phyloP scores from a whole-genome alignment of 2,888 invertebrate genomes.

The Drosophila lutescens region DNA sequence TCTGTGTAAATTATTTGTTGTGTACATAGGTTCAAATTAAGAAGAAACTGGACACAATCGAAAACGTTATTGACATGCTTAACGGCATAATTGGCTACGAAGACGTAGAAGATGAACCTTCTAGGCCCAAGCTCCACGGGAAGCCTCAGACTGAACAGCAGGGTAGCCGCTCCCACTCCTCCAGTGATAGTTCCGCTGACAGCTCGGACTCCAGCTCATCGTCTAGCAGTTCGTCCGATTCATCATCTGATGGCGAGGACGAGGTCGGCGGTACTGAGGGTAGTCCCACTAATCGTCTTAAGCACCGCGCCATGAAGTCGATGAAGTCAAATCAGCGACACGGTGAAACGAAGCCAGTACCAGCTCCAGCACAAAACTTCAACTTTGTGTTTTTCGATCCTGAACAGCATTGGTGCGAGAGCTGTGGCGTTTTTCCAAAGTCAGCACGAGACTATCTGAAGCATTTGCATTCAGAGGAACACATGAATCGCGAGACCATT shows the following conservation, averaged over 20 bases:
- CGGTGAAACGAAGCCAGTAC: slow-evolving; percentile 47
- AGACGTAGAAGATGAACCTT: slow-evolving; percentile 72
- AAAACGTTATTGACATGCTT: slow-evolving; percentile 94
- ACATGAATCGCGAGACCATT: slow-evolving; percentile 85
- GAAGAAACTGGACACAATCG: slow-evolving; percentile 88
- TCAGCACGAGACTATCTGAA: slow-evolving; percentile 93
- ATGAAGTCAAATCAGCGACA: slow-evolving; percentile 81
- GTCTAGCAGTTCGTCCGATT: slow-evolving; percentile 72
- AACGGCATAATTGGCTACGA: slow-evolving; percentile 93
- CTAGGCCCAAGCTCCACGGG: slow-evolving; percentile 45
- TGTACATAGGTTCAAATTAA: slow-evolving; percentile 83
- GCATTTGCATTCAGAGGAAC: slow-evolving; percentile 92
- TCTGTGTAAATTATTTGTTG: neutral
- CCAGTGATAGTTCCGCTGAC: slow-evolving; percentile 68
- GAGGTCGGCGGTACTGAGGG: slow-evolving; percentile 68
- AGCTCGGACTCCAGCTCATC: slow-evolving; percentile 71
- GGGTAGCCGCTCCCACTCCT: slow-evolving; percentile 48
- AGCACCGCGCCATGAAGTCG: slow-evolving; percentile 83
- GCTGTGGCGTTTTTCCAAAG: slow-evolving; percentile 93
- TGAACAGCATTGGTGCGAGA: slow-evolving; percentile 95
- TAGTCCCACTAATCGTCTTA: slow-evolving; percentile 83
- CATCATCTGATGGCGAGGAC: slow-evolving; percentile 66
- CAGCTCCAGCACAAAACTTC: slow-evolving; percentile 82
- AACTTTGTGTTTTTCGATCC: slow-evolving; percentile 95
- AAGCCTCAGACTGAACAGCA: slow-evolving; percentile 14